These are phyloP conservation scores for Propsilocerus akamusi DNA, from an alignment of 1,140 invertebrate genomes.

Conservation along the genomic window DNA sequence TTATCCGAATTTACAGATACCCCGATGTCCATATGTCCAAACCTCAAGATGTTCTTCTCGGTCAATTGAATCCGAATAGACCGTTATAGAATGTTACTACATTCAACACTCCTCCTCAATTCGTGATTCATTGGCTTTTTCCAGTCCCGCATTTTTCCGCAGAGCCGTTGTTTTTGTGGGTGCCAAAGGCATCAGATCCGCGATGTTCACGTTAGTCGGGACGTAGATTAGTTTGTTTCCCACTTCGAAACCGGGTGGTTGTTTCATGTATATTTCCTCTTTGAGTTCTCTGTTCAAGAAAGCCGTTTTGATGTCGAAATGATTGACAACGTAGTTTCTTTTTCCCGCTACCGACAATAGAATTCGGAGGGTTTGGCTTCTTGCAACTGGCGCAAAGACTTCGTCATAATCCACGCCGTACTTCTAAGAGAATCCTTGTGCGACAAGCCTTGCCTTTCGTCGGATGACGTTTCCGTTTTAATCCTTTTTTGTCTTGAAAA, in stretches of 20 bases:
- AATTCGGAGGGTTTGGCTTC: constrained; percentile 11
- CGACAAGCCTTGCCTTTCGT: constrained; percentile 17
- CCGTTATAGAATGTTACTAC: too few species aligned
- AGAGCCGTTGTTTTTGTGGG: background rate
- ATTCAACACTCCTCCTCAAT: too few species aligned
- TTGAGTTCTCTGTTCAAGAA: constrained; percentile 23
- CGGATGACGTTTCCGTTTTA: constrained; percentile 7
- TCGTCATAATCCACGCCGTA: constrained; percentile 11
- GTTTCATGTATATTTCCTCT: constrained; percentile 20
- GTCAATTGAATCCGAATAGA: too few species aligned
- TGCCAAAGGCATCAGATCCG: constrained; percentile 11
- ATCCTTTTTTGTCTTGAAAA: constrained; percentile 13
- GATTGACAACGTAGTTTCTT: constrained; percentile 6
- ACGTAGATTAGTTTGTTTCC: constrained; percentile 10
- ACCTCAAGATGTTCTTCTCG: too few species aligned
- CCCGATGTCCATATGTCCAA: too few species aligned
- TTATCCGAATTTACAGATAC: too few species aligned
- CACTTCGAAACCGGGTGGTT: constrained; percentile 16
- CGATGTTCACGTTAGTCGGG: constrained; percentile 8
- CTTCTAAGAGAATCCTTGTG: constrained; percentile 11
- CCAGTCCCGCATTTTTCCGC: background rate
- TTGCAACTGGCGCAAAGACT: constrained; percentile 12
- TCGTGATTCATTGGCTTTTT: too few species aligned
- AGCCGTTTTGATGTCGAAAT: constrained; percentile 21
- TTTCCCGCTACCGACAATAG: constrained; percentile 10